phyloP scores from a whole-genome alignment of 2,797 vertebrate genomes.

The Catharus ustulatus region DNA sequence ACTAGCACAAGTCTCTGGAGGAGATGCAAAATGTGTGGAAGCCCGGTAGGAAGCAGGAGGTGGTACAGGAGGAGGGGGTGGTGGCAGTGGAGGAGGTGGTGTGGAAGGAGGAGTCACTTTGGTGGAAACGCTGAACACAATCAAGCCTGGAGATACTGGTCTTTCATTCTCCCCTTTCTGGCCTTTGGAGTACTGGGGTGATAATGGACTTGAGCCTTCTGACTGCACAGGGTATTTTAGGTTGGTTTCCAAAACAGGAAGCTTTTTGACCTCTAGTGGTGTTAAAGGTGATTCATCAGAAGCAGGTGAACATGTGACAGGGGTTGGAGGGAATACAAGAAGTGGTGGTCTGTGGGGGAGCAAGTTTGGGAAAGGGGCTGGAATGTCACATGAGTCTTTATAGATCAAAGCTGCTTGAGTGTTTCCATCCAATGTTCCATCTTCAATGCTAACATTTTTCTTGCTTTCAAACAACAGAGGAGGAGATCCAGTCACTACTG shows the following conservation, averaged over 20 bases:
- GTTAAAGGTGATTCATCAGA: constrained; percentile 97
- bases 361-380: constrained; percentile 94
- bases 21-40: constrained; percentile 87
- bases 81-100: constrained; percentile 81
- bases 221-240: constrained; percentile 87
- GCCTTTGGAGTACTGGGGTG: constrained; percentile 86
- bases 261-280: constrained; percentile 93
- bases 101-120: constrained; percentile 86
- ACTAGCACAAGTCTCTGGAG: constrained; percentile 82
- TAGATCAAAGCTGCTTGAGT: constrained; percentile 43
- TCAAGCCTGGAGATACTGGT: constrained; percentile 86
- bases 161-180: constrained; percentile 78
- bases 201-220: constrained; percentile 86
- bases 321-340: constrained; percentile 94
- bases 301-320: constrained; percentile 92
- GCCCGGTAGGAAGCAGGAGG: constrained; percentile 81
- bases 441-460: constrained; percentile 59
- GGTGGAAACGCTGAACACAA: constrained; percentile 81
- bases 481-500: constrained; percentile 74
- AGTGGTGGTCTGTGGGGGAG: constrained; percentile 93
- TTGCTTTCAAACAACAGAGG: constrained; percentile 77
- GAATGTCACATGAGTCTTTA: constrained; percentile 88
- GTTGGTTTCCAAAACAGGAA: constrained; percentile 93
- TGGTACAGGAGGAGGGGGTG: constrained; percentile 76
- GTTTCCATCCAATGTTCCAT: not conserved